Conservation (phyloP, 2,113 vertebrate genomes). For the Syrmaticus mikado region DNA sequence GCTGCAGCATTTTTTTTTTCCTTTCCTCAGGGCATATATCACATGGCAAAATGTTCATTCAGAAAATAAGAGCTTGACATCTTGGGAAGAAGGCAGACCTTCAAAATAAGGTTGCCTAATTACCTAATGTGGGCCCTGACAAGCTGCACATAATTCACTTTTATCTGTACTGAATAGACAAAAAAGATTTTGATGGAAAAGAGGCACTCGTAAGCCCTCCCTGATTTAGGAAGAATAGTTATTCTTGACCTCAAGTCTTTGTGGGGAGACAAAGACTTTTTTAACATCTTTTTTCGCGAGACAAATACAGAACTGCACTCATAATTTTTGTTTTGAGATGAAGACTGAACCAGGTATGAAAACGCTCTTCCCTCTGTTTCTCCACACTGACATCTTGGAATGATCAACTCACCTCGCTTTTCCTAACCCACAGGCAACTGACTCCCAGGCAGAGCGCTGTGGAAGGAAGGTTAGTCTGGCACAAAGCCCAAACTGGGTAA, state of each 20-base stretch:
- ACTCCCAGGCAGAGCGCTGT: background rate
- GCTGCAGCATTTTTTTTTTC: background rate
- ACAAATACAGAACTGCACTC: background rate
- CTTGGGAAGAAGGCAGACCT: constrained; percentile 1
- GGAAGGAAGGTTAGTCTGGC: background rate
- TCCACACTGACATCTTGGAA: background rate
- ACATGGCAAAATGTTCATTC: constrained; percentile 28
- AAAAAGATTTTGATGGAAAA: background rate
- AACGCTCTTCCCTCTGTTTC: background rate
- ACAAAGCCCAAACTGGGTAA: background rate
- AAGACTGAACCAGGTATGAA: background rate
- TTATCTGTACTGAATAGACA: background rate
- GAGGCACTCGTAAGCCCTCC: background rate
- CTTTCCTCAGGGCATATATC: background rate
- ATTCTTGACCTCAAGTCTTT: background rate
- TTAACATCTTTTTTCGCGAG: background rate
- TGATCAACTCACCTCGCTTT: background rate
- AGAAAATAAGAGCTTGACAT: constrained; percentile 37
- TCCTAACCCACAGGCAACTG: background rate
- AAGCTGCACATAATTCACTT: background rate
- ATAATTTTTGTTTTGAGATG: background rate
- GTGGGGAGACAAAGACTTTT: background rate
- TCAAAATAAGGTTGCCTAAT: background rate
- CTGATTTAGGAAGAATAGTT: background rate
- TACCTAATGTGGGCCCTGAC: background rate